phyloP scores from a whole-genome alignment of 2,113 vertebrate genomes.

The Antidorcas marsupialis region DNA sequence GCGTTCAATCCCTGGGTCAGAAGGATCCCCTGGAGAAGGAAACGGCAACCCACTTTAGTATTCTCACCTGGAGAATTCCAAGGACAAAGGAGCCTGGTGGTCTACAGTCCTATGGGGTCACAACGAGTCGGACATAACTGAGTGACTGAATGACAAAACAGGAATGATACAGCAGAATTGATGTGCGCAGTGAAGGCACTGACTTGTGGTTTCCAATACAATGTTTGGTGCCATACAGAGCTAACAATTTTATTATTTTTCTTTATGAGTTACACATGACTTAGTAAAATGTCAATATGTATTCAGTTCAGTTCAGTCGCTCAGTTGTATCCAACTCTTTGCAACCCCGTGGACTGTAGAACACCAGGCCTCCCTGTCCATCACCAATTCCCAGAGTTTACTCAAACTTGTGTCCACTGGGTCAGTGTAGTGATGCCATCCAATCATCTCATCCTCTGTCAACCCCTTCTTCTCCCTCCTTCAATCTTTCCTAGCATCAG shows the following conservation, averaged over 20 bases:
- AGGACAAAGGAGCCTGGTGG: neutral
- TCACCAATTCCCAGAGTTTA: neutral
- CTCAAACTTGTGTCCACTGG: neutral
- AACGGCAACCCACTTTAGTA: neutral
- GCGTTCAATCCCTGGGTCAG: neutral
- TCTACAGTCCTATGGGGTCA: neutral
- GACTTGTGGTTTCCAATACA: neutral
- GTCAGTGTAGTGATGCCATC: neutral
- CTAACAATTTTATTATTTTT: neutral
- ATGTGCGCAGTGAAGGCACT: fast-evolving
- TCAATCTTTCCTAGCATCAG: neutral
- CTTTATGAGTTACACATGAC: too few relatives aligned
- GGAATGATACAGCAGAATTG: fast-evolving
- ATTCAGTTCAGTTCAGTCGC: neutral
- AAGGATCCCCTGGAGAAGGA: neutral
- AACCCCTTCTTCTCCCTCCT: neutral
- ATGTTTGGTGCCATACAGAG: fast-evolving
- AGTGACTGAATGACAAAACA: neutral
- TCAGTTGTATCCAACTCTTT: neutral
- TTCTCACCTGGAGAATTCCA: neutral
- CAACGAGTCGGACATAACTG: neutral
- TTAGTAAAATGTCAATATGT: neutral
- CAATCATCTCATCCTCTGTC: neutral
- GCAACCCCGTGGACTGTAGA: neutral
- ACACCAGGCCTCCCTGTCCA: neutral